Percentiles rank a stretch among this genome's conserved stretches.
phyloP scores from a whole-genome alignment of 2,113 vertebrate species.

The Cyanistes caeruleus region DNA sequence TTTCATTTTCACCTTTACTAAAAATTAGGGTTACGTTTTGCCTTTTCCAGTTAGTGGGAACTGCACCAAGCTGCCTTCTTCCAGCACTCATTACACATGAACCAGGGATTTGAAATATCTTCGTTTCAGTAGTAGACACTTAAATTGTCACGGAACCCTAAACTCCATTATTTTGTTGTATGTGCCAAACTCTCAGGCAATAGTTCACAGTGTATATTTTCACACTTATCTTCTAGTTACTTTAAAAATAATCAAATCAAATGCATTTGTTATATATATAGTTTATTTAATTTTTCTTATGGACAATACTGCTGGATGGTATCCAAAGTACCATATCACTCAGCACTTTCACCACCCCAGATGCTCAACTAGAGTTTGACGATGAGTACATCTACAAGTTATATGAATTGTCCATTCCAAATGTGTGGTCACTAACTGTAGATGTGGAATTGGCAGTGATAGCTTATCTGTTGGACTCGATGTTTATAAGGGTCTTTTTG shows the following conservation, averaged over 20 bases:
- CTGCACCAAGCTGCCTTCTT: not conserved
- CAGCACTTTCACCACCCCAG: not conserved
- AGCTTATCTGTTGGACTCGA: accelerated
- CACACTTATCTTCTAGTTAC: not conserved
- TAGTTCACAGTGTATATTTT: not conserved
- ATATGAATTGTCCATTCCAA: not conserved
- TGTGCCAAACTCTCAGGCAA: not conserved
- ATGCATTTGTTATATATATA: not conserved
- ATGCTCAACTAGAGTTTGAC: not conserved
- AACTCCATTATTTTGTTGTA: not conserved
- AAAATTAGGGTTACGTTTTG: not conserved
- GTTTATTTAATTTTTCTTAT: not conserved
- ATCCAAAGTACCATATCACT: not conserved
- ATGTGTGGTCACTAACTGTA: not conserved
- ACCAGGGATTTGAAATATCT: not conserved
- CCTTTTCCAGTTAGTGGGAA: not conserved
- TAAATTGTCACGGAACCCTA: not conserved
- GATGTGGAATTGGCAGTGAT: not conserved
- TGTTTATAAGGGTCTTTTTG: not conserved
- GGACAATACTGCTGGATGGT: not conserved
- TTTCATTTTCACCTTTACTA: not conserved
- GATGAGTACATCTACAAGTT: not conserved
- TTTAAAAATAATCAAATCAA: not conserved
- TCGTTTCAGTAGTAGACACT: not conserved
- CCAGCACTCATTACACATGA: not conserved